phyloP scores from a whole-genome alignment of 2,797 vertebrate genomes.

The Cyclopterus lumpus region DNA sequence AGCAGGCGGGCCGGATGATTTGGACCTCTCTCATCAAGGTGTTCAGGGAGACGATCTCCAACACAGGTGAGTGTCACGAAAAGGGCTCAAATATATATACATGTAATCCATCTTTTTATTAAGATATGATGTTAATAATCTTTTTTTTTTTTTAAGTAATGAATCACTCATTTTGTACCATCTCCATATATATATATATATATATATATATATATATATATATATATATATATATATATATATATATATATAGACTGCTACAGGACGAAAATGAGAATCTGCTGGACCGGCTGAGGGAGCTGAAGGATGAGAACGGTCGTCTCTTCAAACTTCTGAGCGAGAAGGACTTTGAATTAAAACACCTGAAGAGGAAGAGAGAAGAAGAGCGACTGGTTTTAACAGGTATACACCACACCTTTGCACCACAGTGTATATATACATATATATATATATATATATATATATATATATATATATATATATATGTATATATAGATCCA shows the following conservation, averaged over 20 bases:
- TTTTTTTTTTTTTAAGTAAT: too few relatives aligned
- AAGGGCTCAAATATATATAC: not conserved
- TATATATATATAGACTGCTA: conserved; percentile 79
- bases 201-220: too few relatives aligned
- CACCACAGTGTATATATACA: not conserved
- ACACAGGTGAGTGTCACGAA: conserved; percentile 67
- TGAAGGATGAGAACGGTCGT: conserved; percentile 90
- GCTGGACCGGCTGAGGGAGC: conserved; percentile 84
- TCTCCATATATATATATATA: too few relatives aligned
- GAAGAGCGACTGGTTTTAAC: conserved; percentile 87
- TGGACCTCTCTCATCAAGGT: conserved; percentile 72
- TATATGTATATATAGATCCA: accelerated
- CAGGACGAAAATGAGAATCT: conserved; percentile 82
- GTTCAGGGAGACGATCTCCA: conserved; percentile 43
- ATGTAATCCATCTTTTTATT: too few relatives aligned
- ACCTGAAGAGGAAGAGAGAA: conserved; percentile 88
- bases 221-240: too few relatives aligned
- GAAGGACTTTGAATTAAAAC: conserved; percentile 92
- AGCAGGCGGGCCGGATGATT: conserved; percentile 48
- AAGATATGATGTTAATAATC: too few relatives aligned
- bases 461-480: too few relatives aligned
- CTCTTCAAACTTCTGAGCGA: conserved; percentile 90
- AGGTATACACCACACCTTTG: conserved; percentile 78
- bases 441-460: too few relatives aligned
- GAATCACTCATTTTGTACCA: too few relatives aligned